Evolutionary conservation across 2,888 invertebrate species (phyloP), one percentile per base, ranked within the genome.

Genomic region (Germaria angustata): DNA sequence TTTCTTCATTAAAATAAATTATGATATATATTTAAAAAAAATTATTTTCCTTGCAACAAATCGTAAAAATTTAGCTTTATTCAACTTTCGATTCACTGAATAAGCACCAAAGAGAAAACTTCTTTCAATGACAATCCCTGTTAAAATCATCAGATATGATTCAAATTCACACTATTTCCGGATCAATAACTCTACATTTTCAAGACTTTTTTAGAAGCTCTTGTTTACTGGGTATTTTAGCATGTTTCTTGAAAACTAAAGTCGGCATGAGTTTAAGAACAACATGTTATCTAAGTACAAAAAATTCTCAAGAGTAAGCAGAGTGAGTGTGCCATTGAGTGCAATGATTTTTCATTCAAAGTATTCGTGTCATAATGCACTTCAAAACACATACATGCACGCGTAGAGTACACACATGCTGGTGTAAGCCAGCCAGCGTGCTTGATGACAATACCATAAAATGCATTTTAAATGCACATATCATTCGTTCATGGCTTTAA

Each of bases 271-370:
- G 34, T n/a, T 55, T 49, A 59, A 39, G 15, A 59, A 2, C 46
- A 49, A 0, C 24, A 13, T 63, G 22, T 73, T n/a, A 13, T 36
- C 34, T 57, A 20, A 9, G 57, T 39, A 15, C 53, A 32, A 36
- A 36, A 57, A 55, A 75, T 66, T 57, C 57, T 63, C 46, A 63
- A 63, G 75, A 66, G 65, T 7, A 15, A 28, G 39, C 20, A 22
- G n/a, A 66, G 36, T 34, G 46, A 66, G 75, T 75, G 55, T 8
- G 53, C 65, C 44, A 63, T 66, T 65, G 65, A 75, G 75, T 65
- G 44, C 63, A 75, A 41, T 46, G 75, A 65, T 65, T 75, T n/a
- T 55, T 75, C 46, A 32, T 20, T 32, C 15, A 65, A 13, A 65
- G 46, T 28, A 46, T 66, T 44, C 44, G 46, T 61, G 36, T 11